Conservation (phyloP, 2,888 invertebrate species). For the Cephus spinipes region DNA sequence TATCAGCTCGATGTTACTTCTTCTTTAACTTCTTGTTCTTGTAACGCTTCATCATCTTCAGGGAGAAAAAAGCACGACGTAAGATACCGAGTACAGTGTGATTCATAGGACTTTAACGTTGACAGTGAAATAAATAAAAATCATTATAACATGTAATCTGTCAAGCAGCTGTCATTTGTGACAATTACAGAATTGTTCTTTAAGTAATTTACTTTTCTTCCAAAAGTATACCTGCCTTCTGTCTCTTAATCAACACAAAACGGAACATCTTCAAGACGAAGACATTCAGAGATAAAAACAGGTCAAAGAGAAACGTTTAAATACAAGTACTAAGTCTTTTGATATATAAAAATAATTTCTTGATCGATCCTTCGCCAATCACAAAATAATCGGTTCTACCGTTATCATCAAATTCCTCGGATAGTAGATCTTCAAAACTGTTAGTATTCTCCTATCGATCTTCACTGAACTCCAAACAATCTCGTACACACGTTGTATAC, state of each 20-base stretch:
- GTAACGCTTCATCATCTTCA: background rate
- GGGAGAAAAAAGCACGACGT: background rate
- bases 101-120: background rate
- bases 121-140: background rate
- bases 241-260: background rate
- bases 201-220: background rate
- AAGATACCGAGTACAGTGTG: background rate
- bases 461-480: background rate
- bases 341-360: background rate
- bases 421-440: background rate
- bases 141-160: background rate
- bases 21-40: conserved; percentile 3
- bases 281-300: background rate
- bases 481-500: background rate
- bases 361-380: background rate
- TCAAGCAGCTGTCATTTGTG: background rate
- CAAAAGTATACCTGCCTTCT: background rate
- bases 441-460: background rate
- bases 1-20: conserved; percentile 23
- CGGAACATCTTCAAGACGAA: background rate
- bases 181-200: background rate
- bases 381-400: background rate
- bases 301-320: background rate
- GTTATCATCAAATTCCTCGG: background rate
- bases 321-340: background rate